Evolutionary conservation across 2,888 invertebrate genomes (phyloP).

Genomic region (Drepana falcataria): DNA sequence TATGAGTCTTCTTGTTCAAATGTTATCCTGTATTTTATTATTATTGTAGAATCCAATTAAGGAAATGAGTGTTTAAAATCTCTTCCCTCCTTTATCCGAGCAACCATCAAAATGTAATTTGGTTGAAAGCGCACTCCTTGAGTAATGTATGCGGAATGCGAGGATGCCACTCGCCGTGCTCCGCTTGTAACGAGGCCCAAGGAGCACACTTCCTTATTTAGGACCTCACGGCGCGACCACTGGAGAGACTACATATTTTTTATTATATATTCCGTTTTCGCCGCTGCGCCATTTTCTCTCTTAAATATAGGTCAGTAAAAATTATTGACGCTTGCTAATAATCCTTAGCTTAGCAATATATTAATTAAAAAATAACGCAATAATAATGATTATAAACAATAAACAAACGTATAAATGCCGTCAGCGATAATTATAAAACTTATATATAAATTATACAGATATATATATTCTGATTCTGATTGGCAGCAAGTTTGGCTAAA

Average conservation of each 20-base stretch:
- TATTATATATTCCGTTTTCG: background rate
- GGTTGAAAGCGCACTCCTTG: constrained; percentile 62
- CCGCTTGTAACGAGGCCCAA: constrained; percentile 23
- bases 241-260: background rate
- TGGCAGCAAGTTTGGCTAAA: no score
- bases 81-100: constrained; percentile 49
- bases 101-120: constrained; percentile 72
- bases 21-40: constrained; percentile 9
- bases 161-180: constrained; percentile 16
- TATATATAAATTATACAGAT: no score
- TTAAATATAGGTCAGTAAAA: background rate
- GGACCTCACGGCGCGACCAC: constrained; percentile 7
- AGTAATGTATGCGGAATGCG: constrained; percentile 60
- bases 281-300: background rate
- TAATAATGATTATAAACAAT: no score
- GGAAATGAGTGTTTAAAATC: constrained; percentile 43
- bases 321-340: no score
- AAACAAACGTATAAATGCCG: no score
- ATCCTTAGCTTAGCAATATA: no score
- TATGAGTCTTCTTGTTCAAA: background rate
- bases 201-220: constrained; percentile 22
- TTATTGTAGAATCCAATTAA: constrained; percentile 33
- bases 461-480: no score
- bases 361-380: no score
- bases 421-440: no score